phyloP scores from a whole-genome alignment of 2,888 invertebrate genomes.

The Neoaliturus tenellus region DNA sequence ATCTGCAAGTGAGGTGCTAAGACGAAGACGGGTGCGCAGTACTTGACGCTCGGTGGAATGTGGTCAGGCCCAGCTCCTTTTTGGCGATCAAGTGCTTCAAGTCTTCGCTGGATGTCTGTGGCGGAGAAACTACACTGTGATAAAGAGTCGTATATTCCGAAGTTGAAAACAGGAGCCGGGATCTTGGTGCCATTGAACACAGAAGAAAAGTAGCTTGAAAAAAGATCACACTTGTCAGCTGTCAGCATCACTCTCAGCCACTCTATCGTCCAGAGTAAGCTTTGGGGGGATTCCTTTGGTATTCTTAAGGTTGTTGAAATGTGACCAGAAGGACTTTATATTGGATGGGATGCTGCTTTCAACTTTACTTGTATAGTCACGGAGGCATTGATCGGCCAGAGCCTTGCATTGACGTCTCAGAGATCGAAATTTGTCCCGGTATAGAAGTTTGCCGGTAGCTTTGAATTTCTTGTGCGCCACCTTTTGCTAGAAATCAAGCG shows the following conservation, averaged over 20 bases:
- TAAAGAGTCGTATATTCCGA: neutral
- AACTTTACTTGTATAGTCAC: neutral
- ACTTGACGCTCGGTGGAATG: constrained; percentile 9
- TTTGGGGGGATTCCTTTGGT: neutral
- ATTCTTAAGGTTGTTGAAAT: constrained; percentile 21
- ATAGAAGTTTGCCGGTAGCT: neutral
- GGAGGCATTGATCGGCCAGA: neutral
- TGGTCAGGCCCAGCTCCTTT: constrained; percentile 17
- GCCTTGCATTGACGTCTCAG: constrained; percentile 5
- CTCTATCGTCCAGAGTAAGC: too few relatives aligned
- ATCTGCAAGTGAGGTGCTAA: constrained; percentile 14
- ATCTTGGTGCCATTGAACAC: neutral
- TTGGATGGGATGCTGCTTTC: constrained; percentile 6
- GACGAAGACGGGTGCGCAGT: neutral
- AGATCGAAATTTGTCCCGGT: neutral
- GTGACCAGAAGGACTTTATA: constrained; percentile 24
- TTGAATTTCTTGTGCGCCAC: neutral
- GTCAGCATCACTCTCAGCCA: constrained; percentile 2
- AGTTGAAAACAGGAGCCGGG: neutral
- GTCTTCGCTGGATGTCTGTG: neutral
- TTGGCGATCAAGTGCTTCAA: neutral
- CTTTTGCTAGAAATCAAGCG: neutral
- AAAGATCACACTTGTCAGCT: constrained; percentile 22
- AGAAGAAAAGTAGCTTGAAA: constrained; percentile 12
- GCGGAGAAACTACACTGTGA: neutral